A percentile compares a stretch with the other conserved stretches of the same genome.
Evolutionary conservation across 1,140 invertebrate species (phyloP).

Genomic region (Argopecten irradians): DNA sequence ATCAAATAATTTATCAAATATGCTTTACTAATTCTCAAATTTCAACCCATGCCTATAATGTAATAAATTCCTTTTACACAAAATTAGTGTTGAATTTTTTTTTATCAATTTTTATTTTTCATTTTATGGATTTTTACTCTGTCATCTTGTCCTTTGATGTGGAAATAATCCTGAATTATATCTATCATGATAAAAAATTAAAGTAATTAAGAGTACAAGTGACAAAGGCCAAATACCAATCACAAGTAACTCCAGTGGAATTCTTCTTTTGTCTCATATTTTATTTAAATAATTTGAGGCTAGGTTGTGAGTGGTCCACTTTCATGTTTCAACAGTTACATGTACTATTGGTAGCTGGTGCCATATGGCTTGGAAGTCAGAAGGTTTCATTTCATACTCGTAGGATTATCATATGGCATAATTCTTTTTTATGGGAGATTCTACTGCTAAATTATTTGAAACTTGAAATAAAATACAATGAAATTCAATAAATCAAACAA

Average conservation of each 20-base stretch:
- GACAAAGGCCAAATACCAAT: conserved; percentile 1
- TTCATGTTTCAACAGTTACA: neutral
- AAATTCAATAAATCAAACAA: neutral
- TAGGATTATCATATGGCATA: neutral
- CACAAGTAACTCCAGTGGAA: neutral
- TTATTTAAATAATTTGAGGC: conserved; percentile 19
- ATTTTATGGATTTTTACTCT: neutral
- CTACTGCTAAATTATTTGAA: neutral
- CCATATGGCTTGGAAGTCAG: conserved; percentile 8
- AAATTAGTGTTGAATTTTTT: neutral
- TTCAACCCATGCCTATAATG: too few species aligned
- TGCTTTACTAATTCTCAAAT: too few species aligned
- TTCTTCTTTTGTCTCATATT: neutral
- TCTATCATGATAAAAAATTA: neutral
- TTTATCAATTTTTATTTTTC: neutral
- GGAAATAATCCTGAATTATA: neutral
- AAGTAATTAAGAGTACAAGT: neutral
- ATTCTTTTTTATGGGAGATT: neutral
- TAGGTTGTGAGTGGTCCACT: neutral
- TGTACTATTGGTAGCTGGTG: neutral
- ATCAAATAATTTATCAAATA: too few species aligned
- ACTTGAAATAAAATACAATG: neutral
- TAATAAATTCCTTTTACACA: too few species aligned
- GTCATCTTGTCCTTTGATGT: too few species aligned
- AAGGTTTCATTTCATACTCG: neutral